Percentiles rank a stretch among this genome's conserved stretches.
Evolutionary conservation across 2,113 vertebrate species (phyloP).

Genomic region (Oncorhynchus masou): DNA sequence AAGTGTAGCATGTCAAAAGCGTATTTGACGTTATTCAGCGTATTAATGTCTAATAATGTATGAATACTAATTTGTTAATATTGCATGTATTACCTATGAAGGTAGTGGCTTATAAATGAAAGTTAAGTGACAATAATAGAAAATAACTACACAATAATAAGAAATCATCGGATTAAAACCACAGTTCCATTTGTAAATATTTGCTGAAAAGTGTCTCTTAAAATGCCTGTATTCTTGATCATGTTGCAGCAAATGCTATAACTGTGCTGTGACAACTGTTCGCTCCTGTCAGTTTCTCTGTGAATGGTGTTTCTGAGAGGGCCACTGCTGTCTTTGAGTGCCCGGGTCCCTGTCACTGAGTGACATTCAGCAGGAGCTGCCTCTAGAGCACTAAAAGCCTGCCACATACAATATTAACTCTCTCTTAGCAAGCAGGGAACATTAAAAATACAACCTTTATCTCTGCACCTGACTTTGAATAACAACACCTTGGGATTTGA

Average conservation of each 20-base stretch:
- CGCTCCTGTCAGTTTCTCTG: background rate
- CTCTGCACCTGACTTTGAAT: background rate
- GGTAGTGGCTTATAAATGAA: too few relatives aligned
- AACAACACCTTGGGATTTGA: conserved; percentile 22
- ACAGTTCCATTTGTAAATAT: too few relatives aligned
- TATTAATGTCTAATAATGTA: too few relatives aligned
- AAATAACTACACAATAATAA: too few relatives aligned
- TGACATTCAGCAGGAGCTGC: conserved; percentile 42
- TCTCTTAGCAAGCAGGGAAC: conserved; percentile 37
- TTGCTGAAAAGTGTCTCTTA: too few relatives aligned
- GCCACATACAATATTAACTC: conserved; percentile 54
- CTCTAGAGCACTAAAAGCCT: conserved; percentile 40
- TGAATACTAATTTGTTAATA: too few relatives aligned
- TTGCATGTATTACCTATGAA: too few relatives aligned
- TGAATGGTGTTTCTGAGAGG: background rate
- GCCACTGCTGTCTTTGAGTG: background rate
- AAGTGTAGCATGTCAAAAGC: too few relatives aligned
- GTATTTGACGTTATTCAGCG: too few relatives aligned
- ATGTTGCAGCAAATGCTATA: background rate
- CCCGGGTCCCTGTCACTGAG: conserved; percentile 13
- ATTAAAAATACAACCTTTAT: conserved; percentile 46
- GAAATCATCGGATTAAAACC: too few relatives aligned
- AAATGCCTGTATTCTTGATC: too few relatives aligned
- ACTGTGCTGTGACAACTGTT: background rate
- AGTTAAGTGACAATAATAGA: too few relatives aligned